phyloP scores from a whole-genome alignment of 2,888 invertebrate genomes.

The Tanaodytes sp. region DNA sequence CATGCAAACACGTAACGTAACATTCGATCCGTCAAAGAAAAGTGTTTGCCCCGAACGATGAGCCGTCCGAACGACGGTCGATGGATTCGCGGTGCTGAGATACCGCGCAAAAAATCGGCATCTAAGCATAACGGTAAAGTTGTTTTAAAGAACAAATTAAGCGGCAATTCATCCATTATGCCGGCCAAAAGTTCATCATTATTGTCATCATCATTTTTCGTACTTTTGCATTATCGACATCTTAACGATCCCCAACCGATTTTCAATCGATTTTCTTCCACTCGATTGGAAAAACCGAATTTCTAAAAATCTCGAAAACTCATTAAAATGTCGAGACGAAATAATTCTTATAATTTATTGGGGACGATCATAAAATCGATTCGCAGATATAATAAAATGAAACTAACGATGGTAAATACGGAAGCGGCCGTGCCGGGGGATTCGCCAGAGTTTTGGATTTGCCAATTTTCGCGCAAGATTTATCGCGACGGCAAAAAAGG shows the following conservation, averaged over 20 bases:
- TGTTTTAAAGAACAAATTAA: neutral
- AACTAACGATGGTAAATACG: conserved; percentile 31
- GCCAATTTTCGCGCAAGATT: conserved; percentile 46
- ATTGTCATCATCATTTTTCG: no score
- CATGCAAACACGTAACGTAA: conserved; percentile 31
- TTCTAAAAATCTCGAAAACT: no score
- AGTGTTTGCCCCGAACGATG: conserved; percentile 37
- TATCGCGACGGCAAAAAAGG: conserved; percentile 35
- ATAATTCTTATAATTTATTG: conserved; percentile 17
- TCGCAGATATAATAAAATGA: conserved; percentile 36
- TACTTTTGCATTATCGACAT: no score
- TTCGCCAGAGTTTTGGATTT: conserved; percentile 45
- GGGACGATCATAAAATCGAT: conserved; percentile 25
- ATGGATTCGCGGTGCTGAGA: conserved; percentile 53
- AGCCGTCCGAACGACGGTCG: conserved; percentile 40
- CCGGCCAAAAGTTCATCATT: no score
- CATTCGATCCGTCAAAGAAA: conserved; percentile 38
- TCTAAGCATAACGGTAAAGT: conserved; percentile 43
- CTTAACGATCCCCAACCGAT: no score
- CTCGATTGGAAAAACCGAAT: neutral
- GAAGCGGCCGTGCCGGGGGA: conserved; percentile 17
- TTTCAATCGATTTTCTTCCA: no score
- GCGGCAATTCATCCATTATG: no score
- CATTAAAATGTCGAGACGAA: no score
- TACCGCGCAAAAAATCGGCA: conserved; percentile 38